A percentile compares a stretch with the other conserved stretches of the same genome.
These are phyloP conservation scores for Metacarcinus magister DNA, from an alignment of 2,888 invertebrate genomes.

Conservation along the genomic window DNA sequence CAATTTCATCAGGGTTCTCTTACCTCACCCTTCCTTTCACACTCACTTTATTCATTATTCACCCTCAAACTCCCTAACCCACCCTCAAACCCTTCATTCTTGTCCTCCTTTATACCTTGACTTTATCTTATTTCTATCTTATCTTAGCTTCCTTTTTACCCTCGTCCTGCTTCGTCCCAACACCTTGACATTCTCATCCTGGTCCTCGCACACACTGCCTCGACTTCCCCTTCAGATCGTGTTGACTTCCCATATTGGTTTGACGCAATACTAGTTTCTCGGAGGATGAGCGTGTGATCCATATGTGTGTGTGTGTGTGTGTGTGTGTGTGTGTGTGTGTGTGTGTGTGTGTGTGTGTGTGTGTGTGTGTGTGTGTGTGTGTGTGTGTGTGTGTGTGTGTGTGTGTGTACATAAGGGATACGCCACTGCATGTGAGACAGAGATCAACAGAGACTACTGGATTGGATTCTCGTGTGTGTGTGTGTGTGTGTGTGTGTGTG, in stretches of 20 bases:
- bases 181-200: neutral
- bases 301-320: slow-evolving; percentile 32
- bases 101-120: neutral
- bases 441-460: neutral
- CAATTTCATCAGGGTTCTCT: neutral
- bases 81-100: neutral
- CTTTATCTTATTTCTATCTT: too few relatives aligned
- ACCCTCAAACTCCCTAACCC: neutral
- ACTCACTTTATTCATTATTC: neutral
- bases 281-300: neutral
- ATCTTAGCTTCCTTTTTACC: too few relatives aligned
- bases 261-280: neutral
- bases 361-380: slow-evolving; percentile 30
- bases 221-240: neutral
- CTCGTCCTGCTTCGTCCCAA: too few relatives aligned
- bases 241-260: neutral
- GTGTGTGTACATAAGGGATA: slow-evolving; percentile 15
- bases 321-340: slow-evolving; percentile 55
- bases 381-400: slow-evolving; percentile 27
- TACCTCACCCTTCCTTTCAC: neutral
- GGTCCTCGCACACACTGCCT: neutral
- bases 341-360: slow-evolving; percentile 55
- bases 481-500: neutral
- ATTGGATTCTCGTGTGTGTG: neutral
- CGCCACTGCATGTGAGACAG: too few relatives aligned